These are phyloP conservation scores for Aegypius monachus DNA, from an alignment of 2,113 vertebrate genomes.

Conservation along the genomic window DNA sequence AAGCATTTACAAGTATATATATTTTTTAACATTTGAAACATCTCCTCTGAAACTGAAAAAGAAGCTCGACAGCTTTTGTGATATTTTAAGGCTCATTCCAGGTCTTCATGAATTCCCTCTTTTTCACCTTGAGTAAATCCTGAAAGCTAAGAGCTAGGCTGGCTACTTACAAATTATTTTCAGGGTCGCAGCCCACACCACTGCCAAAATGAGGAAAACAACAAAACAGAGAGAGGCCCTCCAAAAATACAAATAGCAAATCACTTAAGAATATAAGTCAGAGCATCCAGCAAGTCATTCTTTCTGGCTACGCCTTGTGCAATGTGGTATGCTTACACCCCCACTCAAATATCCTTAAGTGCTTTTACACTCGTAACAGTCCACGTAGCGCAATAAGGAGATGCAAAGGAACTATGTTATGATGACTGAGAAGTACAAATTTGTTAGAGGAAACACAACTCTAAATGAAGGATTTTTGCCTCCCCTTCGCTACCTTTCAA, in stretches of 20 bases:
- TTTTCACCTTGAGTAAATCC: background rate
- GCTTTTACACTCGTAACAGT: background rate
- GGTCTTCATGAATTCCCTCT: background rate
- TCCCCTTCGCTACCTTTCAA: background rate
- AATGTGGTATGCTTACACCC: background rate
- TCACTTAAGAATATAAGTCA: background rate
- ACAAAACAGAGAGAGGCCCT: background rate
- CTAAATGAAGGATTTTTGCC: background rate
- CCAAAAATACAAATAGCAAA: background rate
- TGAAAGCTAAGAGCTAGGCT: background rate
- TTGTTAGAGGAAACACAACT: background rate
- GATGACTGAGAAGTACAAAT: background rate
- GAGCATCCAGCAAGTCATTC: background rate
- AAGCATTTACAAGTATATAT: background rate
- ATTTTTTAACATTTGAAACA: background rate
- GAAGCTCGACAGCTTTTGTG: background rate
- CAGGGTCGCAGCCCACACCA: background rate
- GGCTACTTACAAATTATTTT: background rate
- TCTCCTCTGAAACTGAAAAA: background rate
- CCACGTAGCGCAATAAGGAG: background rate
- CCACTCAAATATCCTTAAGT: background rate
- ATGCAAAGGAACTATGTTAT: background rate
- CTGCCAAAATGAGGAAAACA: constrained; percentile 12
- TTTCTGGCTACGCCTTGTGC: background rate
- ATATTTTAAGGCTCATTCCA: background rate